Evolutionary conservation across 1,140 invertebrate species (phyloP).

Genomic region (Luehdorfia chinensis): DNA sequence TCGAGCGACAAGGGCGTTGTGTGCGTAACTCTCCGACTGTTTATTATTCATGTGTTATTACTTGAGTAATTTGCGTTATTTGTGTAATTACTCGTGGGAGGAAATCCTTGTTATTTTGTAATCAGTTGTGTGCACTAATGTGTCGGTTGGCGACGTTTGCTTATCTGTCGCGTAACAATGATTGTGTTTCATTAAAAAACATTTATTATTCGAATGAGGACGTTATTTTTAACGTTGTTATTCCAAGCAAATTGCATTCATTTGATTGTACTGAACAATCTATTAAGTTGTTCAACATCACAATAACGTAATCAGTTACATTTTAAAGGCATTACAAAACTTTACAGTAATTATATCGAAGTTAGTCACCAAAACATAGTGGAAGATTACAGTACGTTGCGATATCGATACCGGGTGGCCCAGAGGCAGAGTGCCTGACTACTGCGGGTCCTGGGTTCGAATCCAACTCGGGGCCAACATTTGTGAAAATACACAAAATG

Average conservation of each 20-base stretch:
- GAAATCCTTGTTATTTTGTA: conserved; percentile 66
- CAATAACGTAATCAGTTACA: background rate
- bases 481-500: too few relatives aligned
- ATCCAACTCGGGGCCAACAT: too few relatives aligned
- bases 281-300: conserved; percentile 7
- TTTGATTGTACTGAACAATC: conserved; percentile 12
- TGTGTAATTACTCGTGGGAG: conserved; percentile 56
- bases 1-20: conserved; percentile 25
- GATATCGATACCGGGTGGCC: too few relatives aligned
- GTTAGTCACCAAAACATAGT: conserved; percentile 8
- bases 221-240: conserved; percentile 42
- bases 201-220: conserved; percentile 46
- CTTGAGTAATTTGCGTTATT: conserved; percentile 53
- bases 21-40: conserved; percentile 32
- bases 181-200: conserved; percentile 66
- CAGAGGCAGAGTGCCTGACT: too few relatives aligned
- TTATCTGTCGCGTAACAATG: conserved; percentile 52
- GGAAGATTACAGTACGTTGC: too few relatives aligned
- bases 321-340: background rate
- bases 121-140: conserved; percentile 53
- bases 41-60: conserved; percentile 63
- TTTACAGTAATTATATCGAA: conserved; percentile 1
- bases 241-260: conserved; percentile 35
- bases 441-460: too few relatives aligned
- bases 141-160: conserved; percentile 42